These are phyloP conservation scores for Polypedilum vanderplanki DNA, from an alignment of 1,140 invertebrate species.

Conservation along the genomic window DNA sequence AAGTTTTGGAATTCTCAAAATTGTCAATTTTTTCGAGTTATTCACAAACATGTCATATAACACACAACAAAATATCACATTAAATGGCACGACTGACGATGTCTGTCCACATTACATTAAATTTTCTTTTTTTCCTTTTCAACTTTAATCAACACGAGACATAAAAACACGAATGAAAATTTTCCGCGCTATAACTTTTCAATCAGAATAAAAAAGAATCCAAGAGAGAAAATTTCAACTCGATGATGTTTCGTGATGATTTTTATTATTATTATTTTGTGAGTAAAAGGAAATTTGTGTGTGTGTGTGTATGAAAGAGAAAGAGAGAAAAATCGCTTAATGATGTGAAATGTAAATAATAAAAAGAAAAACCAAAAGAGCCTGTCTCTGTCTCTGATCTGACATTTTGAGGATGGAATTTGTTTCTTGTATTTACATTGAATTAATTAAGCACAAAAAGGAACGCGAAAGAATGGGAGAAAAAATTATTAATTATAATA, in stretches of 20 bases:
- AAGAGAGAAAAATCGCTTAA: background rate
- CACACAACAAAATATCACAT: too few species aligned
- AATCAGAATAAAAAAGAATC: background rate
- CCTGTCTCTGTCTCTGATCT: background rate
- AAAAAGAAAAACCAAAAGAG: background rate
- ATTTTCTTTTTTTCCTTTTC: background rate
- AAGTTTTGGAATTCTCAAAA: too few species aligned
- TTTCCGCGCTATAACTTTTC: conserved; percentile 12
- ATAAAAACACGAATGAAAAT: background rate
- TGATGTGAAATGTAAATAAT: conserved; percentile 19
- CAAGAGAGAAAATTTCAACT: conserved; percentile 15
- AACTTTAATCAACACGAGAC: background rate
- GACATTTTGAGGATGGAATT: conserved; percentile 5
- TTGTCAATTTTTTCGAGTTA: too few species aligned
- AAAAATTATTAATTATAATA: too few species aligned
- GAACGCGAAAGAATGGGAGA: too few species aligned
- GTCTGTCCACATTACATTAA: background rate
- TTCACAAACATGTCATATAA: too few species aligned
- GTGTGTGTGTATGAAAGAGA: background rate
- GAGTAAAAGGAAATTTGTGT: background rate
- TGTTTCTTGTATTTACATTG: background rate
- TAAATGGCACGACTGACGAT: too few species aligned
- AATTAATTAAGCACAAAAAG: too few species aligned
- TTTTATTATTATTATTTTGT: background rate
- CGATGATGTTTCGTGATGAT: background rate